A percentile compares a stretch with the other conserved stretches of the same genome.
phyloP scores from a whole-genome alignment of 2,113 vertebrate genomes.

The Cinclus mexicanus region DNA sequence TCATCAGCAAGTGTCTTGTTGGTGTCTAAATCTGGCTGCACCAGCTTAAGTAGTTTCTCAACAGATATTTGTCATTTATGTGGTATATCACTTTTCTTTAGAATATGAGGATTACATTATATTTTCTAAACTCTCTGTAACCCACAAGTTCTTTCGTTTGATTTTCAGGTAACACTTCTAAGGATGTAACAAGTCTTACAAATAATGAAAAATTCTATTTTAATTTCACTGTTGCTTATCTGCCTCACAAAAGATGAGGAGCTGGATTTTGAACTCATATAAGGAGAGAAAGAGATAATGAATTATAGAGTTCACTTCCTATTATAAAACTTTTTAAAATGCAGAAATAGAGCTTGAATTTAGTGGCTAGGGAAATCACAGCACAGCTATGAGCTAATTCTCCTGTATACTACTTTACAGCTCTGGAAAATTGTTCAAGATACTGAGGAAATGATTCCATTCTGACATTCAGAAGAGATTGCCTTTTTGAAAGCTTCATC shows the following conservation, averaged over 20 bases:
- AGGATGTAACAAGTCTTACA: not conserved
- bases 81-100: not conserved
- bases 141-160: not conserved
- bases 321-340: constrained; percentile 33
- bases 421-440: not conserved
- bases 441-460: not conserved
- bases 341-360: not conserved
- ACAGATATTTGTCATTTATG: not conserved
- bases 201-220: not conserved
- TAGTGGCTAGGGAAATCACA: constrained; percentile 42
- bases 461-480: constrained; percentile 8
- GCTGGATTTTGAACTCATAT: not conserved
- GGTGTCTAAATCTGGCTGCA: not conserved
- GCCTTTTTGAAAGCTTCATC: not conserved
- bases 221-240: not conserved
- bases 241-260: not conserved
- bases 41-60: not conserved
- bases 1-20: not conserved
- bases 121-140: not conserved
- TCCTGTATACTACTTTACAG: not conserved
- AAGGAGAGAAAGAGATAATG: not conserved
- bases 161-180: not conserved
- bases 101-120: not conserved
- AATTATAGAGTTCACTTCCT: not conserved
- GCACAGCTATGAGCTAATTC: constrained; percentile 4